Evolutionary conservation across 2,797 vertebrate genomes (phyloP).

Genomic region (Cuniculus paca): DNA sequence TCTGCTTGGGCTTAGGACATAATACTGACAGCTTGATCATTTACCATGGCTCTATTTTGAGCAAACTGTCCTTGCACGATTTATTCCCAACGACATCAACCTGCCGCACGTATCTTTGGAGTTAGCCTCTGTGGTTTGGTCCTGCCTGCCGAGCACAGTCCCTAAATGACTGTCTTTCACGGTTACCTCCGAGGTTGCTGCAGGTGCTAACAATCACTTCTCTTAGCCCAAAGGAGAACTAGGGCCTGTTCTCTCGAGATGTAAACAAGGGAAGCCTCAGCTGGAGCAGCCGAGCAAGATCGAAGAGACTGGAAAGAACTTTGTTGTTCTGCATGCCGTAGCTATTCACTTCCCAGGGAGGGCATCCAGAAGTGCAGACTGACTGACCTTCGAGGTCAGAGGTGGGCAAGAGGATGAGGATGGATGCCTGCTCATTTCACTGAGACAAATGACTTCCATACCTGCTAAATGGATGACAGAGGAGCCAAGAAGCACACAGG

Average conservation of each 20-base stretch:
- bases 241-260: not conserved
- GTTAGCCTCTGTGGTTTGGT: not conserved
- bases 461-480: not conserved
- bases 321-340: not conserved
- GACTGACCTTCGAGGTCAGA: not conserved
- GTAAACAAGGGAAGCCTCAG: not conserved
- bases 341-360: not conserved
- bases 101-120: not conserved
- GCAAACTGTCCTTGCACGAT: constrained; percentile 39
- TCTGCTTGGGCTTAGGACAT: constrained; percentile 53
- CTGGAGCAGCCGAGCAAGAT: not conserved
- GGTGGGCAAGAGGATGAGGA: not conserved
- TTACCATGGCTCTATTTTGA: constrained; percentile 71
- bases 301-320: not conserved
- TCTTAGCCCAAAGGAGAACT: constrained; percentile 9
- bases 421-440: not conserved
- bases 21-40: not conserved
- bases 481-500: not conserved
- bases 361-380: not conserved
- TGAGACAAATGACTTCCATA: not conserved
- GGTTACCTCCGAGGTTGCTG: not conserved
- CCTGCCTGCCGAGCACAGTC: not conserved
- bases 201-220: not conserved
- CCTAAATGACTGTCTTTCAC: constrained; percentile 1
- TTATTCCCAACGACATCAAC: not conserved